Evolutionary conservation across 2,113 vertebrate species (phyloP).

Genomic region (Phycodurus eques): DNA sequence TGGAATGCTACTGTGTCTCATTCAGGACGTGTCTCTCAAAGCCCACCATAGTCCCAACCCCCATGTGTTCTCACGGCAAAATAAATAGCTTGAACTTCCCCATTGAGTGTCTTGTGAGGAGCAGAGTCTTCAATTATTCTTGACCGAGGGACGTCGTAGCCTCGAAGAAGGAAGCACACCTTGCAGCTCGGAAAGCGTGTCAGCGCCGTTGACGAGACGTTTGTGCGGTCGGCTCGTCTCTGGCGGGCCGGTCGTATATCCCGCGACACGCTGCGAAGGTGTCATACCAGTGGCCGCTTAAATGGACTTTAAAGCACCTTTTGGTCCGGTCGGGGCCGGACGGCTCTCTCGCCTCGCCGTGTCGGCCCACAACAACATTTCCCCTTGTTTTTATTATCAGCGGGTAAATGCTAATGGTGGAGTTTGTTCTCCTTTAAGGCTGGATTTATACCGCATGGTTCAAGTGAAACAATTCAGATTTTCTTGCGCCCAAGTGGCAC

Average conservation of each 20-base stretch:
- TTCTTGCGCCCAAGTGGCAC: too few species aligned
- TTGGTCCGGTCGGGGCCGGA: conserved; percentile 67
- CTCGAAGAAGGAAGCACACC: conserved; percentile 14
- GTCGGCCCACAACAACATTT: conserved; percentile 22
- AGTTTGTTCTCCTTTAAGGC: neutral
- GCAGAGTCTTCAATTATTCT: conserved; percentile 29
- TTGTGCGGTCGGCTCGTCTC: conserved; percentile 52
- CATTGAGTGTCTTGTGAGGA: conserved; percentile 32
- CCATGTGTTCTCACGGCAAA: conserved; percentile 67
- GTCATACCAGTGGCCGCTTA: conserved; percentile 53
- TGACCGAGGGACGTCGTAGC: conserved; percentile 2
- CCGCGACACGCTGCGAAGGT: conserved; percentile 34
- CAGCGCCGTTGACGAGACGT: conserved; percentile 33
- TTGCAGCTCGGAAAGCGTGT: conserved; percentile 18
- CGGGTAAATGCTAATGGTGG: neutral
- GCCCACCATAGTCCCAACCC: conserved; percentile 30
- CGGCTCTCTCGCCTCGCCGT: conserved; percentile 48
- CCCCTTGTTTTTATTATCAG: neutral
- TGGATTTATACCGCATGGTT: too few species aligned
- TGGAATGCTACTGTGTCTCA: conserved; percentile 69
- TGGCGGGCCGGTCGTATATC: conserved; percentile 30
- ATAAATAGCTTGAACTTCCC: conserved; percentile 43
- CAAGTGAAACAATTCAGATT: too few species aligned
- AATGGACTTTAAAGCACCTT: conserved; percentile 70
- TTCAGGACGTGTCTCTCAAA: conserved; percentile 68